These are phyloP conservation scores for Procavia capensis DNA, from an alignment of 2,113 vertebrate species.

Conservation along the genomic window DNA sequence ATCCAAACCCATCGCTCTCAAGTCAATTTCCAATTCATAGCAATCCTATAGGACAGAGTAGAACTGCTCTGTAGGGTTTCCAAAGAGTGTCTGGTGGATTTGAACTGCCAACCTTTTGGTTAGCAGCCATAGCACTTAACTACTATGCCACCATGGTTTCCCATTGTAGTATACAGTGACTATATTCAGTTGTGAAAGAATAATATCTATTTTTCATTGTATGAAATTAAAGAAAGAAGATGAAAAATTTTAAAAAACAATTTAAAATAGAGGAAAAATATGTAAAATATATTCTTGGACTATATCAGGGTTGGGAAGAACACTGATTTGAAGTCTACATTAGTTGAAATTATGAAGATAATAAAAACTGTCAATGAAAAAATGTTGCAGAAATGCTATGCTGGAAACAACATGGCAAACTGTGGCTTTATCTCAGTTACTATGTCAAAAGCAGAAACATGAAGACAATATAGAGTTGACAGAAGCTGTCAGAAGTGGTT, in stretches of 20 bases:
- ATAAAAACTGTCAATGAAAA: neutral
- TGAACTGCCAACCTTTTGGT: too few relatives aligned
- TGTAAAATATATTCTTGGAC: neutral
- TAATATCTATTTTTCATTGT: neutral
- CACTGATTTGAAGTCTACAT: neutral
- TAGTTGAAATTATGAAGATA: neutral
- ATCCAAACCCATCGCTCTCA: too few relatives aligned
- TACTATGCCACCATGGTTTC: too few relatives aligned
- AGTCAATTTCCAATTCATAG: too few relatives aligned
- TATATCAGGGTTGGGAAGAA: neutral
- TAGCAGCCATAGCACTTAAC: too few relatives aligned
- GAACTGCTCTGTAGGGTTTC: too few relatives aligned
- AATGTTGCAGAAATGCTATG: neutral
- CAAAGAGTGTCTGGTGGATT: too few relatives aligned
- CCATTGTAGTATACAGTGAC: neutral
- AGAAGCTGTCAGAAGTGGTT: neutral
- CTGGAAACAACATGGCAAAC: neutral
- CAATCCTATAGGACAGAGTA: too few relatives aligned
- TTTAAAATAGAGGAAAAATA: neutral
- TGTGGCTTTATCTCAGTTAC: neutral
- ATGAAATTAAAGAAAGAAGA: neutral
- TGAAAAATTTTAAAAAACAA: neutral
- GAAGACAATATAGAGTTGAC: neutral
- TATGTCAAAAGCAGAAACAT: neutral
- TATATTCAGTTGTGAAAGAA: neutral